Evolutionary conservation across 1,140 invertebrate genomes (phyloP), one percentile per base, ranked within the genome.

Genomic region (Ctenoplectra terminalis): DNA sequence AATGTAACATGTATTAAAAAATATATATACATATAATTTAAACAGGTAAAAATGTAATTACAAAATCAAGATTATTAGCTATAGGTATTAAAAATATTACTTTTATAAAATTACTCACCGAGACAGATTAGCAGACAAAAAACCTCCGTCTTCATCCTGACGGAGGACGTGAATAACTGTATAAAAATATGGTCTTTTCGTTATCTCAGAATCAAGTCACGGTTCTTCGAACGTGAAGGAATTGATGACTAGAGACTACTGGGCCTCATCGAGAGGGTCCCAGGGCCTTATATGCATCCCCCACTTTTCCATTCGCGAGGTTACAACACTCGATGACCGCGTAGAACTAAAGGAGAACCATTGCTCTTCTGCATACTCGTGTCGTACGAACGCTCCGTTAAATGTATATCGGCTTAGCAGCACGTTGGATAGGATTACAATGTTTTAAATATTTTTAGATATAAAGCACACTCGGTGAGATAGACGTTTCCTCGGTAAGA

Each of bases 241-340:
- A 89, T 92, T 91, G 92, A 92, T 93, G 91, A 93, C 92, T 92
- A 92, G 90, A 91, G 92, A 90, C 90, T 92, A 93, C 92, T 92
- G 91, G 90, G 87, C 89, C 91, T 87, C 89, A 87, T 89, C 87
- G 84, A 88, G 86, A 87, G 85, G 83, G 83, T 86, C 87, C 83
- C 87, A 82, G 88, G 90, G 90, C 88, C 92, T 94, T 94, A 94
- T 94, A 94, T 93, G 92, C 85, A 86, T 88, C 93, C 92, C 90
- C 92, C 92, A 92, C 92, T 93, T 90, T 86, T 70, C 75, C 87
- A 74, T 70, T 76, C 70, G 69, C 83, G 79, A 69, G 75, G 89
- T 92, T 93, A 92, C 91, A 93, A 92, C 91, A 93, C 91, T 87
- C 88, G 86, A 87, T 82, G 86, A 82, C 80, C 73, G 87, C 75